A percentile compares a stretch with the other conserved stretches of the same genome.
phyloP scores from a whole-genome alignment of 2,888 invertebrate species.

The Podabrus alpinus region DNA sequence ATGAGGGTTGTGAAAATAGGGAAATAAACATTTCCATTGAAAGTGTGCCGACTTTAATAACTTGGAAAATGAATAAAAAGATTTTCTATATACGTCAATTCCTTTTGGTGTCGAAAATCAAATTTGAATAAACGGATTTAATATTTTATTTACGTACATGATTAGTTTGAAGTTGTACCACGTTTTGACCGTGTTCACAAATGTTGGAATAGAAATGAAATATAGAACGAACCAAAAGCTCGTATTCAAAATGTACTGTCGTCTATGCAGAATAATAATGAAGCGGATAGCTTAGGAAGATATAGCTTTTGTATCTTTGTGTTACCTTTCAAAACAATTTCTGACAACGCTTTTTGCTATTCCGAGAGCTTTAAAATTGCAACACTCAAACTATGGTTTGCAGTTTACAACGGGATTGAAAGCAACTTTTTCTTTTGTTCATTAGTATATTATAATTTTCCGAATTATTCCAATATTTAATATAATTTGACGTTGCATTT shows the following conservation, averaged over 20 bases:
- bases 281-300: constrained; percentile 20
- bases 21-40: background rate
- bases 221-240: constrained; percentile 17
- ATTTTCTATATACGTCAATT: background rate
- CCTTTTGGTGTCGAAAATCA: background rate
- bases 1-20: background rate
- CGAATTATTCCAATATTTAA: background rate
- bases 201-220: constrained; percentile 19
- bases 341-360: constrained; percentile 12
- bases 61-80: background rate
- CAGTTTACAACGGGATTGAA: background rate
- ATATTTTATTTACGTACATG: background rate
- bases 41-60: background rate
- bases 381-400: background rate
- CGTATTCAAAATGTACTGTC: constrained; percentile 18
- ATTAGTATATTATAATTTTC: background rate
- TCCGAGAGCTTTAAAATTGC: constrained; percentile 3
- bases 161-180: constrained; percentile 2
- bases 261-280: constrained; percentile 23
- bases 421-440: background rate
- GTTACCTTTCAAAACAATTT: constrained; percentile 23
- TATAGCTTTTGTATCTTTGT: constrained; percentile 16
- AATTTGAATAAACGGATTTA: background rate
- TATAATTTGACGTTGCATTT: background rate
- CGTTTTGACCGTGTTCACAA: constrained; percentile 10